These are phyloP conservation scores for Palythoa caribaeorum DNA, from an alignment of 92 coral and sea anemone species.

Conservation along the genomic window DNA sequence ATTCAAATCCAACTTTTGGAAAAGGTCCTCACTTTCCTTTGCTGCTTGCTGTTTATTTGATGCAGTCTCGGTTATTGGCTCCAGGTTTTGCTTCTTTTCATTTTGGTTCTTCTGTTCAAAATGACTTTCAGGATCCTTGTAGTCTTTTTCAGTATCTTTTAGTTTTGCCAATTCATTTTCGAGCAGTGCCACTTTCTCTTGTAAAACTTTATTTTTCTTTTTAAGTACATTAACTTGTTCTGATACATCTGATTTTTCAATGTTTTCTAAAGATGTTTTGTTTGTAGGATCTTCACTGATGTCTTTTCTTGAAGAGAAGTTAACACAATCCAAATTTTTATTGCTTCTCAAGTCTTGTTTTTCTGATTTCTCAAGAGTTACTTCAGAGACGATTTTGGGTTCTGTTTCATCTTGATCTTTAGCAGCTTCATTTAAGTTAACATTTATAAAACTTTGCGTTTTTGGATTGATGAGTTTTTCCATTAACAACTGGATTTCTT, in stretches of 20 bases:
- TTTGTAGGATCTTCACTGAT: neutral
- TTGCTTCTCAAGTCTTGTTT: neutral
- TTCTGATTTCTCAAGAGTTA: neutral
- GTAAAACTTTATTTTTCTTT: conserved; percentile 62
- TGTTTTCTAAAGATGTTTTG: neutral
- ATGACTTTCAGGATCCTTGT: conserved; percentile 77
- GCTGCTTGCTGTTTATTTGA: conserved; percentile 5
- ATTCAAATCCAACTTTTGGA: conserved; percentile 60
- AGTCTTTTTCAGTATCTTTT: conserved; percentile 73
- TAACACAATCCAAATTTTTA: neutral
- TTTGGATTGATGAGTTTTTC: conserved; percentile 4
- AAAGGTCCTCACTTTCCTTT: conserved; percentile 42
- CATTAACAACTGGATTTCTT: conserved; percentile 13
- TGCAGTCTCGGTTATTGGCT: conserved; percentile 54
- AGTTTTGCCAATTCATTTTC: conserved; percentile 72
- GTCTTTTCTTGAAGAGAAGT: neutral
- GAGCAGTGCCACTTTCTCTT: conserved; percentile 72
- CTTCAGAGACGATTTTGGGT: neutral
- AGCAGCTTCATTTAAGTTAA: neutral
- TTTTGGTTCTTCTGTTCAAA: conserved; percentile 64
- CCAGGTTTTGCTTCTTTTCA: conserved; percentile 53
- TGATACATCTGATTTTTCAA: neutral
- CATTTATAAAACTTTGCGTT: conserved; percentile 3
- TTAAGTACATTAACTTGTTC: conserved; percentile 37
- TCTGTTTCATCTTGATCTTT: neutral